Evolutionary conservation across 2,888 invertebrate species (phyloP), one percentile per base, ranked within the genome.

Genomic region (Drosophila picticornis): DNA sequence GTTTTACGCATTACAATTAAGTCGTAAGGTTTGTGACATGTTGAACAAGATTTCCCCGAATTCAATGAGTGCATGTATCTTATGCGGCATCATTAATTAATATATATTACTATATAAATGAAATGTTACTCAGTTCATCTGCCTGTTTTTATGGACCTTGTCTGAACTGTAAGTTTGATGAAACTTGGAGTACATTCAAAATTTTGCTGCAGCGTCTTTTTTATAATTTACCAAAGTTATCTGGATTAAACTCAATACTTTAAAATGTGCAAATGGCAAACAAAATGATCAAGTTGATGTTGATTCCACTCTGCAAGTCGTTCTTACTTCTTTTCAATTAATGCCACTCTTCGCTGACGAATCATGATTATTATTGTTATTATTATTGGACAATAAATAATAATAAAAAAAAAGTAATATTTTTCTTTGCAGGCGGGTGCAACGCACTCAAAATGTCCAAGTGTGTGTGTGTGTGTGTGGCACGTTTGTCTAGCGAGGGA

Each of bases 401-500:
- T 34, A 34, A 13, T 1, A 40, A 65, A 40, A 50, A 62, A 50
- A 27, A 25, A 11, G n/a, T 29, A 5, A 40, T 40, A 31, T 29
- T 48, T 67, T 22, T 34, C 34, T 75, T 59, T 76, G 63, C 65
- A 61, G 25, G 53, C 56, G 82, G 52, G 85, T 89, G 87, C 85
- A 82, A 84, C 79, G 85, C 80, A 89, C 85, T 68, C 64, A 19
- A 56, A 52, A 53, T 64, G 46, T 53, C 50, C 48, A 55, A 43
- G 31, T 55, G 16, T 7, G 16, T 25, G 36, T 13, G 31, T 58
- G 55, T 43, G 55, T 50, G 29, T 34, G 36, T 85, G 88, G 86
- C 87, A 88, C 80, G 82, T 73, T 84, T 87, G 87, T 75, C 80
- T 87, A 83, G 61, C 79, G 83, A 84, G 80, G 84, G 66, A 80